These are phyloP conservation scores for Sylvia atricapilla DNA, from an alignment of 2,113 vertebrate genomes.

Conservation along the genomic window DNA sequence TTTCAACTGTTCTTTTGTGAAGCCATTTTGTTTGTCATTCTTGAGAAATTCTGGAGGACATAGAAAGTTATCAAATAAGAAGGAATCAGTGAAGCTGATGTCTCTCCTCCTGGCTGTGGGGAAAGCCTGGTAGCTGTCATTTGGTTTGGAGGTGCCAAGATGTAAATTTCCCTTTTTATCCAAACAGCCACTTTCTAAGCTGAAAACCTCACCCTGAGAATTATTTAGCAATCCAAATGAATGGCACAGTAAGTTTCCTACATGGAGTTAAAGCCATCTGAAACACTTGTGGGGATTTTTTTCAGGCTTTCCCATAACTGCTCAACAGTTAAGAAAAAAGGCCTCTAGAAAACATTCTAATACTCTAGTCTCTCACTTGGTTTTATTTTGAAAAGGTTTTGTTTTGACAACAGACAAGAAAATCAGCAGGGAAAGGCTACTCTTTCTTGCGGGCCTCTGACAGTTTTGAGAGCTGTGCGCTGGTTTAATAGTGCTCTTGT, in stretches of 20 bases:
- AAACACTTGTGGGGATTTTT: neutral
- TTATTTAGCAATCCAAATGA: neutral
- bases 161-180: neutral
- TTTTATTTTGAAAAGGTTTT: neutral
- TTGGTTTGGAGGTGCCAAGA: neutral
- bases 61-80: neutral
- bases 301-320: neutral
- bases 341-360: neutral
- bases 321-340: neutral
- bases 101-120: neutral
- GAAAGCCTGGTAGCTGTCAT: neutral
- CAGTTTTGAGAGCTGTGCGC: neutral
- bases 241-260: neutral
- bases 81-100: neutral
- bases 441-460: neutral
- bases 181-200: neutral
- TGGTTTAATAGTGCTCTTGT: neutral
- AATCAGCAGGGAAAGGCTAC: neutral
- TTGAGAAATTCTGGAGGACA: slow-evolving; percentile 4
- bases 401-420: neutral
- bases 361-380: neutral
- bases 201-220: neutral
- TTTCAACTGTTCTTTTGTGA: neutral
- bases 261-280: neutral
- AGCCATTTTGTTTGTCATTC: neutral